Percentiles rank a stretch among this genome's conserved stretches.
Evolutionary conservation across 2,113 vertebrate species (phyloP).

Genomic region (Hypanus sabinus): DNA sequence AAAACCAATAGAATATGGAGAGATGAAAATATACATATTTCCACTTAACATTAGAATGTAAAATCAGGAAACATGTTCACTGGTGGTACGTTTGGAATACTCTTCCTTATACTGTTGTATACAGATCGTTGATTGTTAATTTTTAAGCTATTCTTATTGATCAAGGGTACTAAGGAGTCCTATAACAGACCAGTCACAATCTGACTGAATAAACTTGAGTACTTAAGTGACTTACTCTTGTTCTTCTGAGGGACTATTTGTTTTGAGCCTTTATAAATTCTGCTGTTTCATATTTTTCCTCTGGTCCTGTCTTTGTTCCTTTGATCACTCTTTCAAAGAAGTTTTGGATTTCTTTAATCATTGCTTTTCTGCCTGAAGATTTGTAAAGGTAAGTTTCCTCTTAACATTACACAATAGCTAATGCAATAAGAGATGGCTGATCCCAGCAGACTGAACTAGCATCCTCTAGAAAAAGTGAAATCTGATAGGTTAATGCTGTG

Average conservation of each 20-base stretch:
- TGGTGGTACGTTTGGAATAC: no score
- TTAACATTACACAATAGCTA: background rate
- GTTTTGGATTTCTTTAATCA: background rate
- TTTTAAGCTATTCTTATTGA: no score
- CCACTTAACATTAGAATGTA: no score
- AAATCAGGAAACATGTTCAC: no score
- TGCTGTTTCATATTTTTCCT: background rate
- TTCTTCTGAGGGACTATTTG: background rate
- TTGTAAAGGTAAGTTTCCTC: background rate
- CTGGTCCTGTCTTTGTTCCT: background rate
- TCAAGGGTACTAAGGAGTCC: no score
- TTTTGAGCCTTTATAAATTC: background rate
- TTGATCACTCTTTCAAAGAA: background rate
- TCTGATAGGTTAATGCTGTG: background rate
- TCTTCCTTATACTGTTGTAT: no score
- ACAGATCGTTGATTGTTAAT: no score
- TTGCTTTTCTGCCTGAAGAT: background rate
- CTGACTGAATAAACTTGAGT: no score
- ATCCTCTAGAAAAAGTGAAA: background rate
- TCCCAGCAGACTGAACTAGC: background rate
- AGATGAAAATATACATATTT: no score
- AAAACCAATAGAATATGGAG: no score
- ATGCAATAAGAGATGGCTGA: background rate
- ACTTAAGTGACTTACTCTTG: no score
- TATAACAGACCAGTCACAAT: no score